Base-by-base conservation (phyloP, 2,113 vertebrate species). In the Siphamia tubifer region DNA sequence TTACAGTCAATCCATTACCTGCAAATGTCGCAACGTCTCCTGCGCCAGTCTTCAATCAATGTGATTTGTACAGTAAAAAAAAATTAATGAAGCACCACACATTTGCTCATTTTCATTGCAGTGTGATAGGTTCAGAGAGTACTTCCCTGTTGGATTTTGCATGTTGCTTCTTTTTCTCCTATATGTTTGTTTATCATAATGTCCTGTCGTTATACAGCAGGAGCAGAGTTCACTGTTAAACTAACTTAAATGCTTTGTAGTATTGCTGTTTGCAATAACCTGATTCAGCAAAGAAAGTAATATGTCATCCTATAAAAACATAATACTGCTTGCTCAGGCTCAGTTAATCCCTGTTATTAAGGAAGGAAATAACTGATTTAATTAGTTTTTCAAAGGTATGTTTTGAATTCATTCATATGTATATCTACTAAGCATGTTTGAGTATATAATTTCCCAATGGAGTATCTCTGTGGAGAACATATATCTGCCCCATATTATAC, bases 21-120 rank as follows among this genome's bases (percentile, higher is more conserved):
- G 43, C 43, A 72, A 74, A 61, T 64, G 68, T 65, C 39, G 45
- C 68, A 67, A 53, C 65, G 57, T 68, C 16, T 73, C 56, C 60
- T 6, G 54, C 17, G 21, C 48, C 48, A 3, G 20, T 38, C 36
- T 44, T 44, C n/a, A 73, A 64, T 82, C 79, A 72, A 58, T 72
- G 17, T 32, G 15, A 16, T 79, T 64, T 27, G 35, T 45, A 63
- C 15, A 15, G 34, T 8, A 0, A 55, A 47, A 32, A 47, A 32
- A 16, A 15, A 44, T 69, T 75, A 52, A 82, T 65, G 38, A 68
- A 7, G 31, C 48, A 30, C 53, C 36, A 36, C 30, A 19, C 24
- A 38, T 51, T 47, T 39, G 44, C 31, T 67, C 38, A 11, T 53
- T 58, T 57, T 56, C 28, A 48, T 36, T 45, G 20, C 4, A 25